These are phyloP conservation scores for Marmota flaviventris DNA, from an alignment of 2,113 vertebrate species.

Conservation along the genomic window DNA sequence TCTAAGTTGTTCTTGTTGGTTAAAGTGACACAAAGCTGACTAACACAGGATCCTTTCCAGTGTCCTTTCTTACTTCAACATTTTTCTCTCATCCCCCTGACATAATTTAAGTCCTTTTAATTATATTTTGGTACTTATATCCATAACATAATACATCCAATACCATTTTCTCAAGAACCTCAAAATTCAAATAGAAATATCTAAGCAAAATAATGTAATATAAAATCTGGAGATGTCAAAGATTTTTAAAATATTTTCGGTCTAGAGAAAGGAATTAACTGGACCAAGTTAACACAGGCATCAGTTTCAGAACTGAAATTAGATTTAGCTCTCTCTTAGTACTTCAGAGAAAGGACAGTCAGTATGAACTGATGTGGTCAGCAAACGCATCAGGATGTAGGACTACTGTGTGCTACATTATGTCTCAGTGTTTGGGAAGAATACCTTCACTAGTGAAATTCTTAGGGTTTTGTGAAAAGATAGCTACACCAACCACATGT, in stretches of 20 bases:
- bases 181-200: conserved; percentile 38
- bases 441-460: neutral
- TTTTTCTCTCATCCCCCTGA: neutral
- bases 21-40: too few species aligned
- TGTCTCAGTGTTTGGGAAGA: neutral
- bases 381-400: neutral
- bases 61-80: neutral
- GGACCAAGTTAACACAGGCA: neutral
- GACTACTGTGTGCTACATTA: neutral
- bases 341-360: neutral
- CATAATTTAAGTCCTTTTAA: neutral
- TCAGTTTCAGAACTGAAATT: neutral
- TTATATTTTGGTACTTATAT: neutral
- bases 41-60: neutral
- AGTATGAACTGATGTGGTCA: neutral
- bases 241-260: neutral
- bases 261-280: neutral
- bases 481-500: neutral
- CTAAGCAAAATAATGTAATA: conserved; percentile 2
- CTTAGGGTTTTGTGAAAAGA: neutral
- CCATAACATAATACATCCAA: neutral
- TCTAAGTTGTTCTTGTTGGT: too few species aligned
- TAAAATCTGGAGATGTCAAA: conserved; percentile 7
- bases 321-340: neutral
- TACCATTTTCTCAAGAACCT: neutral